Conservation (phyloP, 2,797 vertebrate species). For the Tamandua tetradactyla region DNA sequence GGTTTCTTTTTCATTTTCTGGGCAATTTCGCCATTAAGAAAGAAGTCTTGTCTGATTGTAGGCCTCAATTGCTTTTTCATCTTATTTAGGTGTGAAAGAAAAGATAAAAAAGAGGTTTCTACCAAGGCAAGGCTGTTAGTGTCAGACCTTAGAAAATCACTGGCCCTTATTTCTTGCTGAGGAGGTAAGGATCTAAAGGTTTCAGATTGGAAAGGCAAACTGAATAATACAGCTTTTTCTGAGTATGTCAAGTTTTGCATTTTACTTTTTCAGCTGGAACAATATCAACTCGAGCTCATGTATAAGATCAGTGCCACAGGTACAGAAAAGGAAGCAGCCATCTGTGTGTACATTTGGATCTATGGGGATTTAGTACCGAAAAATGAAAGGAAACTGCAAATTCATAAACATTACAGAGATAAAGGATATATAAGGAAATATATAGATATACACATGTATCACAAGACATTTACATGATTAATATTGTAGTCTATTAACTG, state of each 20-base stretch:
- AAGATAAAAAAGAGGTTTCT: background rate
- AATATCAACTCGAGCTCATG: background rate
- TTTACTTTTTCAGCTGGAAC: conserved; percentile 40
- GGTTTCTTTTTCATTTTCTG: background rate
- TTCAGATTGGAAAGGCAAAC: background rate
- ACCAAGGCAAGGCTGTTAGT: conserved; percentile 23
- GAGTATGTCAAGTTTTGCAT: conserved; percentile 39
- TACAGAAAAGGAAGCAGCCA: background rate
- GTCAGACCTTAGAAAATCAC: conserved; percentile 56
- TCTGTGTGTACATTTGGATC: background rate
- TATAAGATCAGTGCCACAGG: background rate
- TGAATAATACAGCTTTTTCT: conserved; percentile 59
- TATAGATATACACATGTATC: background rate
- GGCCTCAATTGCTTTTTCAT: conserved; percentile 40
- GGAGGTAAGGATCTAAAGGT: background rate
- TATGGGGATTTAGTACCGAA: background rate
- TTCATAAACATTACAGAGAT: background rate
- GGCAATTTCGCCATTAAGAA: conserved; percentile 36
- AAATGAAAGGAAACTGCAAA: background rate
- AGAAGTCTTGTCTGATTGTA: conserved; percentile 49
- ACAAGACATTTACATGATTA: background rate
- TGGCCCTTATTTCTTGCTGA: conserved; percentile 42
- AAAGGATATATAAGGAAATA: background rate
- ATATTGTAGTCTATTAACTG: background rate
- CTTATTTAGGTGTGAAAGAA: conserved; percentile 59